Base-by-base conservation (phyloP, 2,797 vertebrate genomes). In the Rhinophrynus dorsalis region DNA sequence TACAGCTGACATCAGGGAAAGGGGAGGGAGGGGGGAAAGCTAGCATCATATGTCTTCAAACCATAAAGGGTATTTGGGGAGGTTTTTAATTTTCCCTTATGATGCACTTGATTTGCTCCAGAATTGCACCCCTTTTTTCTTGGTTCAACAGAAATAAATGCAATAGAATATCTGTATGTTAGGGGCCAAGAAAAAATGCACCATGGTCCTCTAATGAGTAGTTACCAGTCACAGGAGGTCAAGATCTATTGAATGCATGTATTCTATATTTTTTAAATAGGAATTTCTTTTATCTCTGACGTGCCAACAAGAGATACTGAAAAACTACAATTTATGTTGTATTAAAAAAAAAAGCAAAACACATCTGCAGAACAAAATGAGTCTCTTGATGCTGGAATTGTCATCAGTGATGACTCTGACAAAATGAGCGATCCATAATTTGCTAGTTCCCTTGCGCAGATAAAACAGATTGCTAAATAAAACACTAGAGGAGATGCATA, bases 321-420 rank as follows among this genome's bases (percentile, higher is more conserved):
- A 76, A 83, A 83, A 30, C 64, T 67, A 76, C 38, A 32, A 87
- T 89, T 89, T 86, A 85, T 89, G 79, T 84, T 84, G 71, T 78
- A 76, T 83, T 88, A 85, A n/a, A n/a, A n/a, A n/a, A n/a, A n/a
- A n/a, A n/a, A n/a, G 81, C 79, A 82, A 85, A 81, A 80, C 88
- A 84, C 86, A 91, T 90, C 90, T 89, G 89, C 87, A 88, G 82
- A 84, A 82, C 76, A 86, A 88, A 90, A 90, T 78, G 83, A 89
- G 81, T 84, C 88, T 88, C 89, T 88, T 87, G 87, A 89, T 84
- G 85, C 87, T 79, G 80, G 88, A 89, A 90, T 91, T 90, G 89
- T 90, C 88, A 89, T 88, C 88, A 87, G n/a, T 86, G 87, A 88
- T 89, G 87, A 90, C 87, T 89, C 85, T 89, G 86, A 90, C 81